phyloP scores from a whole-genome alignment of 1,140 invertebrate genomes.

The Asbolus verrucosus region DNA sequence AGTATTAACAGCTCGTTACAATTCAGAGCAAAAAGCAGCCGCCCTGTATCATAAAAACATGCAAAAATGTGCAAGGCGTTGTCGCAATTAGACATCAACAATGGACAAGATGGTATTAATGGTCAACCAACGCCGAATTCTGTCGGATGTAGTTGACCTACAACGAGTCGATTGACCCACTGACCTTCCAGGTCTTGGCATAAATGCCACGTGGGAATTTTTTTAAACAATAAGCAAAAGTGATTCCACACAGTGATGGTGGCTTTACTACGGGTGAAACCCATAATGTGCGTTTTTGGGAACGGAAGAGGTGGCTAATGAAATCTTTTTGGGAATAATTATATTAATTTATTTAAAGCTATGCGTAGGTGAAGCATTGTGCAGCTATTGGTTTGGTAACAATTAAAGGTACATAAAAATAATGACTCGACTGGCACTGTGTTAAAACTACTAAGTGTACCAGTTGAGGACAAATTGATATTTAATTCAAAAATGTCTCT shows the following conservation, averaged over 20 bases:
- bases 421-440: too few relatives aligned
- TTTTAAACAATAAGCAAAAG: conserved; percentile 24
- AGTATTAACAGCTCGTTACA: too few relatives aligned
- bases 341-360: background rate
- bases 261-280: too few relatives aligned
- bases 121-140: conserved; percentile 25
- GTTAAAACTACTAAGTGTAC: background rate
- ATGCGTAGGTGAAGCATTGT: too few relatives aligned
- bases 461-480: too few relatives aligned
- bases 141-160: conserved; percentile 26
- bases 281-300: background rate
- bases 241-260: too few relatives aligned
- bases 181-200: conserved; percentile 8
- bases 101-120: background rate
- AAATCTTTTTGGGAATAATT: conserved; percentile 16
- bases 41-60: background rate
- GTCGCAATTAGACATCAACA: too few relatives aligned
- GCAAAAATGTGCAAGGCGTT: conserved; percentile 11
- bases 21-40: too few relatives aligned
- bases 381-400: too few relatives aligned
- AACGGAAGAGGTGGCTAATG: too few relatives aligned
- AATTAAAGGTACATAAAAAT: conserved; percentile 5
- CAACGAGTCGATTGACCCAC: conserved; percentile 26
- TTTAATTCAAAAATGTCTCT: too few relatives aligned
- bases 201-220: background rate